Base-by-base conservation (phyloP, 2,888 invertebrate species). In the Leptinotarsa haldemani region DNA sequence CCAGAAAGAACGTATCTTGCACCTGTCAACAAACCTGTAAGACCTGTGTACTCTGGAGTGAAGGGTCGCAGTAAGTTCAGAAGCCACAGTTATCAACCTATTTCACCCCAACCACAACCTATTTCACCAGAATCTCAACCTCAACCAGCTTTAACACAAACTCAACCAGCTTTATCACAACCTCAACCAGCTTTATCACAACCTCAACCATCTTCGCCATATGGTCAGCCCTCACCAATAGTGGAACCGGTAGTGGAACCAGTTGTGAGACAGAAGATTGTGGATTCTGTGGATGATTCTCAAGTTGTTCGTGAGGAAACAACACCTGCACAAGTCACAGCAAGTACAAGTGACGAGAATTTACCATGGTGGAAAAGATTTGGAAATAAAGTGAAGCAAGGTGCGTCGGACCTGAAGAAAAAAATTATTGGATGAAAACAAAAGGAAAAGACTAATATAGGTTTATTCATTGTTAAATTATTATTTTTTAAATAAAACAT, bases 341-440 rank as follows among this genome's bases (percentile, higher is more conserved):
- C 80, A 15, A 53, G 18, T 20, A 82, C 84, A 22, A 84, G 88
- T 65, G 88, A 90, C 4, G 77, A 76, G 52, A 40, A 75, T 40
- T 40, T 78, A 50, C 53, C 77, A 16, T 90, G 92, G 83, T 92
- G 92, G 92, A 86, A 86, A 74, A 88, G 87, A 82, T 80, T 92
- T 73, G 89, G 90, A 70, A 87, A 86, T 78, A 91, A 90, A 86
- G 86, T 92, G 58, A 87, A 86, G 63, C 88, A 75, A 79, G 89
- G 90, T 12, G 90, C 90, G 80, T 87, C 89, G 58, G 90, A 88
- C 53, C 73, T 82, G 22, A 79, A 78, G 50, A 65, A 79, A 56
- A 80, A 81, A 74, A 78, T 80, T 67, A 75, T 76, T 66, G 79
- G 75, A 61, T 68, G 53, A 71, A 67, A 52, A 65, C 13, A 69